Evolutionary conservation across 2,113 vertebrate species (phyloP), one percentile per base, ranked within the genome.

Genomic region (Craseonycteris thonglongyai): DNA sequence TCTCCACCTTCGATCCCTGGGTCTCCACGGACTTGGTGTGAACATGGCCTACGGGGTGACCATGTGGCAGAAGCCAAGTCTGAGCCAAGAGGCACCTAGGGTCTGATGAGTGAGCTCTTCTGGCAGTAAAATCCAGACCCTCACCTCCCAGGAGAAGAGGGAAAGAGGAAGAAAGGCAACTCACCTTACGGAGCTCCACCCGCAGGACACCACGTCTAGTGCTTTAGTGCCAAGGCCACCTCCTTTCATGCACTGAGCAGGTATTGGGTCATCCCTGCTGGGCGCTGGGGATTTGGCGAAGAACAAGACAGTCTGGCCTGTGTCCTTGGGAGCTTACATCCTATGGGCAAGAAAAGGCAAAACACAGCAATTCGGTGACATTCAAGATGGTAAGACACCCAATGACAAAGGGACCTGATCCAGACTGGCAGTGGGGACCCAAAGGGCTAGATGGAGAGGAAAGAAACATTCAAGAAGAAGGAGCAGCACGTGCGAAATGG

Each of bases 201-300:
- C 81, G 6, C 42, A n/a, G 56, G 40, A 26, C 30, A 2, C 33
- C 19, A 18, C 26, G n/a, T 63, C 69, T 22, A 18, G 9, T 6
- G 16, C 58, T 56, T 24, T 4, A 26, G 71, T 6, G 30, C 45
- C 13, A 5, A 0, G 2, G 4, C 8, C 6, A 3, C 7, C 58
- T 56, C 61, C 30, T 22, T 26, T 7, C 28, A 0, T 11, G n/a
- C 21, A 9, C 54, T 28, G 26, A 13, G 51, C 12, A 24, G 65
- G 56, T 8, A 19, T 38, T 45, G 24, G 22, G 21, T 33, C n/a
- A 33, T 18, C 14, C 13, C 19, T 5, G 5, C 15, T 21, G 13
- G 7, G 38, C 19, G 4, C 59, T 3, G n/a, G 84, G 33, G 42
- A 42, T 2, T 65, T 26, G 56, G 51, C 0, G 4, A 9, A 81